phyloP scores from a whole-genome alignment of 2,797 vertebrate species.

The Fistularia tabacaria region DNA sequence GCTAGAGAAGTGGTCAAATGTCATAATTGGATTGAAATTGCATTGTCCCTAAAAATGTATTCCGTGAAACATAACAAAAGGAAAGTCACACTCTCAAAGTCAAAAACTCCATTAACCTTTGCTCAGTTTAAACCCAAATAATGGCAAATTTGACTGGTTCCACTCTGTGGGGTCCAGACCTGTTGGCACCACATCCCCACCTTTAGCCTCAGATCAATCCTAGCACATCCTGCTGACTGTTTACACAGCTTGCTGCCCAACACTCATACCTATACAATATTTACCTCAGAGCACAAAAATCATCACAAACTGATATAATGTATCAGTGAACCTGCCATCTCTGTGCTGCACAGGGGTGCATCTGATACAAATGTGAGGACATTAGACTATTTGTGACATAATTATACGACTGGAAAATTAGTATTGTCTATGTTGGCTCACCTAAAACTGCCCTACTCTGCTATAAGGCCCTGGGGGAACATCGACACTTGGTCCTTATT shows the following conservation, averaged over 20 bases:
- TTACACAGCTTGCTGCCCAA: conserved; percentile 69
- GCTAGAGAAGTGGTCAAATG: not conserved
- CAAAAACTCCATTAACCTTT: conserved; percentile 63
- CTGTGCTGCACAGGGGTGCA: conserved; percentile 3
- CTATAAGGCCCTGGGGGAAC: too few species aligned
- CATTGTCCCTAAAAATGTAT: conserved; percentile 7
- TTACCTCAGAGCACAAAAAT: conserved; percentile 55
- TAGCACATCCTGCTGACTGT: conserved; percentile 56
- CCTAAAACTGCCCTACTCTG: too few species aligned
- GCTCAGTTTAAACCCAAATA: conserved; percentile 63
- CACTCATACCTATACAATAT: conserved; percentile 60
- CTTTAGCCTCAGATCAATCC: conserved; percentile 64
- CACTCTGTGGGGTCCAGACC: conserved; percentile 68
- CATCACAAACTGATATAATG: conserved; percentile 42
- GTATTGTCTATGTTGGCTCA: too few species aligned
- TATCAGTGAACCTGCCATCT: too few species aligned
- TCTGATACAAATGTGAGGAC: conserved; percentile 1
- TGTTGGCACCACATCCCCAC: conserved; percentile 66
- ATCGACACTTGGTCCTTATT: too few species aligned
- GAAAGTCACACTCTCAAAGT: conserved; percentile 52
- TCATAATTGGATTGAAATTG: too few species aligned
- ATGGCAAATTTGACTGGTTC: conserved; percentile 68
- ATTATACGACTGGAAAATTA: too few species aligned
- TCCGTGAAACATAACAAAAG: conserved; percentile 11
- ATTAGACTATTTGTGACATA: too few species aligned